phyloP scores from a whole-genome alignment of 2,888 invertebrate genomes.

The Euclidia mi region DNA sequence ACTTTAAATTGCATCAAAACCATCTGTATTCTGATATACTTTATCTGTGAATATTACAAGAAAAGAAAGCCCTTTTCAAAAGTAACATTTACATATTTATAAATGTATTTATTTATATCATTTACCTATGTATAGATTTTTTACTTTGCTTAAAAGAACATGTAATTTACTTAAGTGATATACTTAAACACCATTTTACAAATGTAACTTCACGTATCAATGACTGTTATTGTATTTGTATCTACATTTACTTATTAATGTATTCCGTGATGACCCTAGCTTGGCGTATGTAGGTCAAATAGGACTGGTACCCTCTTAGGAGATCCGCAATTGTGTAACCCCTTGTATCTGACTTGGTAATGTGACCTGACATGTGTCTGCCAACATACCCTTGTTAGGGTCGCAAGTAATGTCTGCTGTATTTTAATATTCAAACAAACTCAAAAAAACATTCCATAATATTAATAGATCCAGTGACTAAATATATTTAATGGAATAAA shows the following conservation, averaged over 20 bases:
- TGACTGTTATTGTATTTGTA: slow-evolving; percentile 36
- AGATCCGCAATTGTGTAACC: no score
- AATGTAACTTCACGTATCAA: slow-evolving; percentile 34
- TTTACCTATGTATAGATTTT: slow-evolving; percentile 14
- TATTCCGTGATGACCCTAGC: slow-evolving; percentile 10
- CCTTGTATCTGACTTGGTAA: no score
- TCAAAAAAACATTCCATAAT: slow-evolving; percentile 65
- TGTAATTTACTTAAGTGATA: slow-evolving; percentile 41
- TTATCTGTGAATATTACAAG: slow-evolving; percentile 4
- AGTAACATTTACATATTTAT: neutral
- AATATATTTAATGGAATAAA: slow-evolving; percentile 70
- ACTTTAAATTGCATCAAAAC: slow-evolving; percentile 3
- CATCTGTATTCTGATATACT: slow-evolving; percentile 5
- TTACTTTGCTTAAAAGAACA: slow-evolving; percentile 20
- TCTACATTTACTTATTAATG: slow-evolving; percentile 14
- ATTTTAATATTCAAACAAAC: slow-evolving; percentile 51
- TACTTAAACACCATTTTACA: slow-evolving; percentile 46
- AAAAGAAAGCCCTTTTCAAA: neutral
- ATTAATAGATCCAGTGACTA: slow-evolving; percentile 60
- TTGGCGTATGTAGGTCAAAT: no score
- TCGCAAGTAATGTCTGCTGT: slow-evolving; percentile 16
- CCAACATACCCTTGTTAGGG: neutral
- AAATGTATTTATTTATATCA: slow-evolving; percentile 23
- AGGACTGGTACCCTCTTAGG: no score
- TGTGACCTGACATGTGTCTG: no score